phyloP scores from a whole-genome alignment of 2,888 invertebrate genomes.

The Andrena trimmerana region DNA sequence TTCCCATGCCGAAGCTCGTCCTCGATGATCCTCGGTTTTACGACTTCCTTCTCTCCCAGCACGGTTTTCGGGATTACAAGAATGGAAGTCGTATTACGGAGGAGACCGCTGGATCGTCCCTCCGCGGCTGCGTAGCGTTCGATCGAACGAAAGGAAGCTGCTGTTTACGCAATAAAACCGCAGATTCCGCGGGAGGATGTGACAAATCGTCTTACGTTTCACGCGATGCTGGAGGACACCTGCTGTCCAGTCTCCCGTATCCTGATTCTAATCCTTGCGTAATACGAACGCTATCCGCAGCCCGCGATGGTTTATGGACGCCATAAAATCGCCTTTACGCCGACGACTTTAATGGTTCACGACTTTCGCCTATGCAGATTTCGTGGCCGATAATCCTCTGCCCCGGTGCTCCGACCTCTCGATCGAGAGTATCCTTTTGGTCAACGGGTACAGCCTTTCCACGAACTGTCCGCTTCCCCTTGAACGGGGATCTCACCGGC shows the following conservation, averaged over 20 bases:
- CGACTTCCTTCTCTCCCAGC: background rate
- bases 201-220: conserved; percentile 24
- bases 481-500: conserved; percentile 31
- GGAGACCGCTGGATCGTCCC: too few species aligned
- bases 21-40: background rate
- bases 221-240: conserved; percentile 53
- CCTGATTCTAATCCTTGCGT: conserved; percentile 72
- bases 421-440: conserved; percentile 67
- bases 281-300: conserved; percentile 67
- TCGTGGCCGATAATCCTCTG: conserved; percentile 79
- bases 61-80: background rate
- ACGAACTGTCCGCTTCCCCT: conserved; percentile 58
- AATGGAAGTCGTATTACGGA: background rate
- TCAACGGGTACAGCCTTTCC: conserved; percentile 49
- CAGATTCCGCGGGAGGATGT: background rate
- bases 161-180: conserved; percentile 5
- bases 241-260: conserved; percentile 49
- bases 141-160: background rate
- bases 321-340: conserved; percentile 75
- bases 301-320: conserved; percentile 74
- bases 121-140: background rate
- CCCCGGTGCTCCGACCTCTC: conserved; percentile 74
- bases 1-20: too few species aligned
- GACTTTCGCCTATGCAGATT: conserved; percentile 83
- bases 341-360: conserved; percentile 81